Evolutionary conservation across 2,888 invertebrate species (phyloP), one percentile per base, ranked within the genome.

Genomic region (Drosophila kuntzei): DNA sequence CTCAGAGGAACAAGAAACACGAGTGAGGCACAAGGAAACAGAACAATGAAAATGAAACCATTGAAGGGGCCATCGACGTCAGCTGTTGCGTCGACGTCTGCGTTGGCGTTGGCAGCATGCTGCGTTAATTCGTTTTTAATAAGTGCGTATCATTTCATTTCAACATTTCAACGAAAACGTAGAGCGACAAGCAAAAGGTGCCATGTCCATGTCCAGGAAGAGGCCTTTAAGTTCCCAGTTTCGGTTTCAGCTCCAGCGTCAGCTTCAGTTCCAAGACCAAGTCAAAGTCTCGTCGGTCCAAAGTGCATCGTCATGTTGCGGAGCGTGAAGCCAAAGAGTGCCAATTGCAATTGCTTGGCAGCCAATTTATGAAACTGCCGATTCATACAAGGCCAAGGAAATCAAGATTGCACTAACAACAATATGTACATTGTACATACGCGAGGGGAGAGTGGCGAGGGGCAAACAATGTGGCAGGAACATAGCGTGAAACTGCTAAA

Each of bases 301-400:
- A 78, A 71, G 25, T 68, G 89, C 89, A 61, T 34, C 68, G 89
- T 89, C 89, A 89, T 79, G 76, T 54, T 63, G 66, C 70, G 61
- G 57, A 70, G 73, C 62, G 70, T 64, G 55, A 60, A 75, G 64
- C 78, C 63, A 76, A 74, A 71, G 80, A 90, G 86, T 89, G 90
- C 89, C 90, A 91, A 90, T 90, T 91, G 87, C 80, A 77, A 89
- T 80, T 77, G 80, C 82, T 70, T 80, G 89, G 80, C 74, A 81
- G 90, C 90, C 90, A 90, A 90, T 90, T 91, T 90, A 89, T 74
- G 69, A 88, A 89, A 89, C 75, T 61, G 89, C 86, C 88, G 65
- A 70, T 71, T 87, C 86, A 87, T 87, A 83, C 77, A 80, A 69
- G 86, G 87, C 84, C 87, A 84, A 80, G 87, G 76, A 81, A 84